A percentile compares a stretch with the other conserved stretches of the same genome.
Conservation (phyloP, 2,888 invertebrate genomes). For the Orthosia incerta region DNA sequence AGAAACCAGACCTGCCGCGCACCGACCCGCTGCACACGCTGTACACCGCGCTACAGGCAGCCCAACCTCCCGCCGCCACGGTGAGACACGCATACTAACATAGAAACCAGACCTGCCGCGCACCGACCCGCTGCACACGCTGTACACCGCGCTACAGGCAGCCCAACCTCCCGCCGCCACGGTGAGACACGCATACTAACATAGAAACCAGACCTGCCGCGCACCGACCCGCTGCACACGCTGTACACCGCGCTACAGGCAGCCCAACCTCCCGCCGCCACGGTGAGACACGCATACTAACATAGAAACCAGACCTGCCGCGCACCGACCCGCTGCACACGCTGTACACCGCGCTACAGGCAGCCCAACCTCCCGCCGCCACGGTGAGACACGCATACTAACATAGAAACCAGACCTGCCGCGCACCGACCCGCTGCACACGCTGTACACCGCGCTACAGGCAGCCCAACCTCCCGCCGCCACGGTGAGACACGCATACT, state of each 20-base stretch:
- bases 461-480: constrained; percentile 93
- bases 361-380: constrained; percentile 92
- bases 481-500: constrained; percentile 61
- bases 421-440: constrained; percentile 97
- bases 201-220: too few relatives aligned
- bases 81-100: constrained; percentile 51
- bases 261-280: constrained; percentile 92
- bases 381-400: constrained; percentile 60
- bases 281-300: constrained; percentile 58
- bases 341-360: constrained; percentile 97
- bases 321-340: constrained; percentile 97
- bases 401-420: too few relatives aligned
- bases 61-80: constrained; percentile 90
- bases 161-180: constrained; percentile 91
- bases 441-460: constrained; percentile 97
- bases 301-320: too few relatives aligned
- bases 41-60: constrained; percentile 97
- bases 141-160: constrained; percentile 97
- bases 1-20: too few relatives aligned
- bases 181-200: constrained; percentile 49
- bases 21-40: constrained; percentile 98
- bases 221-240: constrained; percentile 97
- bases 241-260: constrained; percentile 97
- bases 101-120: too few relatives aligned
- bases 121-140: constrained; percentile 97